Percentiles rank a stretch among this genome's conserved stretches.
These are phyloP conservation scores for Patagioenas fasciata DNA, from an alignment of 2,113 vertebrate genomes.

Conservation along the genomic window DNA sequence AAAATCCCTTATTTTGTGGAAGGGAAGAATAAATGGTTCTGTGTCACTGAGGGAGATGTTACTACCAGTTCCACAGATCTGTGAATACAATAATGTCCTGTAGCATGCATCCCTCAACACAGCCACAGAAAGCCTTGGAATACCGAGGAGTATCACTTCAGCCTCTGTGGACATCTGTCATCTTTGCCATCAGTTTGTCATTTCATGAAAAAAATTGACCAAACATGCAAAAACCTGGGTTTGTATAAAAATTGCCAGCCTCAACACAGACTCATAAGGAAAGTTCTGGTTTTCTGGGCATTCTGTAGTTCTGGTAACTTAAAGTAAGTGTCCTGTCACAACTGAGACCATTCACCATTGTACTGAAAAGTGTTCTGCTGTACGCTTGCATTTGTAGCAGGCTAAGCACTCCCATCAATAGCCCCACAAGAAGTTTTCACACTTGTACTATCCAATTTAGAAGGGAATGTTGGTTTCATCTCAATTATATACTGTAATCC, in stretches of 20 bases:
- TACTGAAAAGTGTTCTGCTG: background rate
- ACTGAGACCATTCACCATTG: background rate
- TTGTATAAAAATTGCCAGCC: background rate
- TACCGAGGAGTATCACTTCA: background rate
- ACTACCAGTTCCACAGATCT: background rate
- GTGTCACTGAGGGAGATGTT: background rate
- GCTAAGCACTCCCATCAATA: conserved; percentile 5
- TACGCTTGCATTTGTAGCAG: background rate
- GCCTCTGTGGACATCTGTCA: background rate
- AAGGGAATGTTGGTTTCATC: conserved; percentile 34
- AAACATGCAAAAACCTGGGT: background rate
- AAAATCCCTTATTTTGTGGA: background rate
- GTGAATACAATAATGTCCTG: background rate
- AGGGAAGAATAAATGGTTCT: background rate
- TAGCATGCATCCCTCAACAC: background rate
- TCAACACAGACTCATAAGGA: background rate
- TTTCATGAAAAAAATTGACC: background rate
- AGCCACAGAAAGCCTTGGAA: background rate
- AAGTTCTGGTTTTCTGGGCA: background rate
- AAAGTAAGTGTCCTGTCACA: background rate
- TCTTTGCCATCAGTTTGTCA: background rate
- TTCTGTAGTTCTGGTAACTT: background rate
- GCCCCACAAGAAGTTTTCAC: conserved; percentile 57
- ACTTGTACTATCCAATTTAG: conserved; percentile 60
- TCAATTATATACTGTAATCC: conserved; percentile 64